A percentile compares a stretch with the other conserved stretches of the same genome.
Conservation (phyloP, 1,140 invertebrate species). For the Reticulitermes speratus region DNA sequence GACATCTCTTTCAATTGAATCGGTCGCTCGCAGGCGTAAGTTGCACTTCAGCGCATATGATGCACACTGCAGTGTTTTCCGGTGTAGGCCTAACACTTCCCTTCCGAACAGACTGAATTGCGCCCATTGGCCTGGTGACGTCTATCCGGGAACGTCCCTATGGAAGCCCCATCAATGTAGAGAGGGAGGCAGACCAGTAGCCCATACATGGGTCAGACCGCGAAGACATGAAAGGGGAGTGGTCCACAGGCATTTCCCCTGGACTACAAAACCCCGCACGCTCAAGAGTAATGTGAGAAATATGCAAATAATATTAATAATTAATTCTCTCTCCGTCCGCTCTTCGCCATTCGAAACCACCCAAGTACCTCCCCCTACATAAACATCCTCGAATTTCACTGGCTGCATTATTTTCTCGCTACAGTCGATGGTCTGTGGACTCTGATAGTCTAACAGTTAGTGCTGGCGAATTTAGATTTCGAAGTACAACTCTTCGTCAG, state of each 20-base stretch:
- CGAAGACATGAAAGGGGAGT: slow-evolving; percentile 29
- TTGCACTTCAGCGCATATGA: too few relatives aligned
- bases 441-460: neutral
- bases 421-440: neutral
- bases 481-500: neutral
- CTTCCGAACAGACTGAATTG: neutral
- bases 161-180: neutral
- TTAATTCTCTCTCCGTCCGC: slow-evolving; percentile 15
- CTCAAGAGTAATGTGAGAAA: slow-evolving; percentile 29
- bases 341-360: neutral
- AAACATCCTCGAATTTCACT: neutral
- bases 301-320: slow-evolving; percentile 31
- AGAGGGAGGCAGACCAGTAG: neutral
- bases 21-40: too few relatives aligned
- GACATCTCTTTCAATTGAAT: too few relatives aligned
- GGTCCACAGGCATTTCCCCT: slow-evolving; percentile 6
- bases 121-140: neutral
- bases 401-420: neutral
- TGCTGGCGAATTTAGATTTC: neutral
- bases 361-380: neutral
- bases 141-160: neutral
- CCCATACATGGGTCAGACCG: neutral
- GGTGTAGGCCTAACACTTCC: neutral
- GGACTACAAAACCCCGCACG: neutral
- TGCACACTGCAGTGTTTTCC: too few relatives aligned